Evolutionary conservation across 2,113 vertebrate genomes (phyloP).

Genomic region (Fukomys damarensis): DNA sequence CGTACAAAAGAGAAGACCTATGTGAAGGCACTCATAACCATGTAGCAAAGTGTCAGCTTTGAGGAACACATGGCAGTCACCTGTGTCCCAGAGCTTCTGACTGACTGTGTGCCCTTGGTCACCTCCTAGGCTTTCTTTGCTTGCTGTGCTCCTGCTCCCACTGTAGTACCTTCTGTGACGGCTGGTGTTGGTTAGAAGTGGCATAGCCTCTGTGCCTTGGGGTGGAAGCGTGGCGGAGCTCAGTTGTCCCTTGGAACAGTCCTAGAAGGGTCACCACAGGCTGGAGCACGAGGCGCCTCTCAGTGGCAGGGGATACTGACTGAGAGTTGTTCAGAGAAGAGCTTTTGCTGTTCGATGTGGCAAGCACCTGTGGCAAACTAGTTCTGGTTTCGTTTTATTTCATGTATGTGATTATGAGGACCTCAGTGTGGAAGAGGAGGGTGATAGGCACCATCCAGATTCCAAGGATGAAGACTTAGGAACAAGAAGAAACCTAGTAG

Average conservation of each 20-base stretch:
- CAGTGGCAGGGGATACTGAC: background rate
- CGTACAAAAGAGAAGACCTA: background rate
- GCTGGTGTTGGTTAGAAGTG: background rate
- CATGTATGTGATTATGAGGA: background rate
- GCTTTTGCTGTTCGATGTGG: background rate
- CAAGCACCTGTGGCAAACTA: background rate
- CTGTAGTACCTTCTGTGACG: background rate
- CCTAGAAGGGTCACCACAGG: background rate
- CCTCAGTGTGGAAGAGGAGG: background rate
- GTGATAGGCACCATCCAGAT: fast-evolving
- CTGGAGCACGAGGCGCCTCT: background rate
- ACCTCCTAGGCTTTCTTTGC: background rate
- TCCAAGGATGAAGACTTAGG: background rate
- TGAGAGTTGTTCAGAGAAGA: background rate
- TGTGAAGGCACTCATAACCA: background rate
- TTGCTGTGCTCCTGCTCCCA: background rate
- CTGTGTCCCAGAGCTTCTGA: background rate
- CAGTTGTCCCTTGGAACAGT: background rate
- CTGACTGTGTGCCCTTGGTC: background rate
- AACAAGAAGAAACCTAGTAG: background rate
- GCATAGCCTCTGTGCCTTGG: background rate
- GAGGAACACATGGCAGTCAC: background rate
- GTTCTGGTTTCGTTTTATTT: background rate
- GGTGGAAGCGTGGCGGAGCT: background rate
- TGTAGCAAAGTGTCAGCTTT: background rate